Conservation (phyloP, 2,113 vertebrate genomes). For the Zapornia atra region DNA sequence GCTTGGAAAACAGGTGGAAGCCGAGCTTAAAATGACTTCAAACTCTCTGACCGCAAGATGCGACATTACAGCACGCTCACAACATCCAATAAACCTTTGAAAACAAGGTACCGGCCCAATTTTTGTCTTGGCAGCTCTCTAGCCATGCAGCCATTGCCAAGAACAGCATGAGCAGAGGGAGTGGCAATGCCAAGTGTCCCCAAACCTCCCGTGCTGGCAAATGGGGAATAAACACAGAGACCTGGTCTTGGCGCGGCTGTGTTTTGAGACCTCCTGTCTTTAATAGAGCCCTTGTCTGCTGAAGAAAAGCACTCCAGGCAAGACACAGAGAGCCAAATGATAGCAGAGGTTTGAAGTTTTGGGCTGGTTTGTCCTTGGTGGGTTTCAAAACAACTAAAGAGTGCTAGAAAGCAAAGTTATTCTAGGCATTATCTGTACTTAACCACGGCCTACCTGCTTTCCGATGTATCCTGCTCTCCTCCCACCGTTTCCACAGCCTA, state of each 20-base stretch:
- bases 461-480: not conserved
- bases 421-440: too few species aligned
- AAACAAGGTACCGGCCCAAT: not conserved
- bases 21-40: not conserved
- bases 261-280: not conserved
- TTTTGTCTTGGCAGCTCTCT: not conserved
- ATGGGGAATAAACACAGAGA: rapidly evolving
- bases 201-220: not conserved
- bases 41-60: not conserved
- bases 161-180: not conserved
- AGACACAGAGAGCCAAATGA: not conserved
- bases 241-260: rapidly evolving
- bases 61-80: not conserved
- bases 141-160: not conserved
- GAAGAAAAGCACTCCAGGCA: not conserved
- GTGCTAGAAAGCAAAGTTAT: not conserved
- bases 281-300: rapidly evolving
- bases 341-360: not conserved
- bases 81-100: not conserved
- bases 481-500: not conserved
- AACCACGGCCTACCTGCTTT: not conserved
- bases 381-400: not conserved
- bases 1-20: not conserved
- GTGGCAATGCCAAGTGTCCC: not conserved
- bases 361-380: not conserved